A percentile compares a stretch with the other conserved stretches of the same genome.
Evolutionary conservation across 2,797 vertebrate genomes (phyloP).

Genomic region (Crenuchus spilurus): DNA sequence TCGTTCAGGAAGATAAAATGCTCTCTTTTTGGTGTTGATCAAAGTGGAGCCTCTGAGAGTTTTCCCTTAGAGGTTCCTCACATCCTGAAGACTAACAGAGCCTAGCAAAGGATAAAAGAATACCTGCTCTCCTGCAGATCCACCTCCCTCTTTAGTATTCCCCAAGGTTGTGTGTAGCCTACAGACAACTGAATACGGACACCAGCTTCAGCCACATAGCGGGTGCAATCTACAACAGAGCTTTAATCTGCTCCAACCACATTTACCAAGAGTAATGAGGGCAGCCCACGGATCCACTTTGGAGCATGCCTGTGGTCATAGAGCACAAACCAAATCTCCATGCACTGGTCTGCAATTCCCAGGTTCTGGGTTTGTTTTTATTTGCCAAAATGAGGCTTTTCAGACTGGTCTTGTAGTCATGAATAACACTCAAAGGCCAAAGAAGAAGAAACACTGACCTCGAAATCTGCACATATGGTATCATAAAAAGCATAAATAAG

Average conservation of each 20-base stretch:
- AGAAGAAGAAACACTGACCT: neutral
- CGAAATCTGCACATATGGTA: neutral
- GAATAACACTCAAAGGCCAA: neutral
- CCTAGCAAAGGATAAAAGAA: constrained; percentile 40
- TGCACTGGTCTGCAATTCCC: neutral
- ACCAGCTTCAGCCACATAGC: constrained; percentile 9
- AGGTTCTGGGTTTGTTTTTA: constrained; percentile 11
- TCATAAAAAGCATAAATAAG: neutral
- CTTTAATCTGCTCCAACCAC: constrained; percentile 37
- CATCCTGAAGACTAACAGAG: constrained; percentile 15
- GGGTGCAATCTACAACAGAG: constrained; percentile 3
- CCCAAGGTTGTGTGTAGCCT: constrained; percentile 20
- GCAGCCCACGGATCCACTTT: constrained; percentile 37
- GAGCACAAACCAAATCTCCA: constrained; percentile 17
- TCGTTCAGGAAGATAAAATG: neutral
- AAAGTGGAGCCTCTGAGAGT: constrained; percentile 27
- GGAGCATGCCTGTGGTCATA: constrained; percentile 18
- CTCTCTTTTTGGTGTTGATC: constrained; percentile 19
- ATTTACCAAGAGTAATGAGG: constrained; percentile 13
- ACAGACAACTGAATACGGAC: constrained; percentile 10
- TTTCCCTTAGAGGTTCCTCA: constrained; percentile 17
- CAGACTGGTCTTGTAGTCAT: neutral
- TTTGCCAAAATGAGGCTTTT: neutral
- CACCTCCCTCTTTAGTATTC: constrained; percentile 24
- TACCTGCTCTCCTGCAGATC: constrained; percentile 8